A percentile compares a stretch with the other conserved stretches of the same genome.
Evolutionary conservation across 2,888 invertebrate species (phyloP).

Genomic region (Polylopha cassiicola): DNA sequence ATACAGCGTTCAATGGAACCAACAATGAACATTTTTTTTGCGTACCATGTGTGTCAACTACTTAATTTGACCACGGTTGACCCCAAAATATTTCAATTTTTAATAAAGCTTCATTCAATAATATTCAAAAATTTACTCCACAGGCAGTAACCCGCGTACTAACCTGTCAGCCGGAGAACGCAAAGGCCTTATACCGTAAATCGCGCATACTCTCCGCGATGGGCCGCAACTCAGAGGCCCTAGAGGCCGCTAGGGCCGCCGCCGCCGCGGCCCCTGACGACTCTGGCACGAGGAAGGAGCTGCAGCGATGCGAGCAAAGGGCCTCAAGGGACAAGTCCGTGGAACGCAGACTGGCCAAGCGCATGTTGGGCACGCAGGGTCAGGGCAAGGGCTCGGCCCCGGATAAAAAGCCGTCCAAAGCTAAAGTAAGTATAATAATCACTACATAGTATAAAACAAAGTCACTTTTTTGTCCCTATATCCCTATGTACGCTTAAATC

Average conservation of each 20-base stretch:
- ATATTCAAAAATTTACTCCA: neutral
- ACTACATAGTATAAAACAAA: too few species aligned
- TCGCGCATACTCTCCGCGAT: constrained; percentile 63
- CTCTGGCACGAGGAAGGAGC: constrained; percentile 54
- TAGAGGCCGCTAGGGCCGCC: constrained; percentile 72
- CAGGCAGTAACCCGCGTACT: constrained; percentile 90
- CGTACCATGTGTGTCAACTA: too few species aligned
- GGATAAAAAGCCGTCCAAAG: constrained; percentile 58
- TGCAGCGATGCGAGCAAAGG: constrained; percentile 54
- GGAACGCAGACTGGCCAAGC: constrained; percentile 71
- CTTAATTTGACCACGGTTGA: too few species aligned
- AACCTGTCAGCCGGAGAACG: constrained; percentile 89
- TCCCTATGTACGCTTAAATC: too few species aligned
- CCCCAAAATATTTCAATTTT: too few species aligned
- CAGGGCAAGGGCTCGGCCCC: constrained; percentile 32
- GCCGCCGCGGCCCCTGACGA: constrained; percentile 62
- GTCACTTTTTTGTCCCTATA: too few species aligned
- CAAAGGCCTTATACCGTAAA: constrained; percentile 93
- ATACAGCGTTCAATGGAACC: too few species aligned
- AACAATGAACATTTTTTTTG: too few species aligned
- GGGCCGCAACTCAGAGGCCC: constrained; percentile 82
- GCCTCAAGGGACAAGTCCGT: constrained; percentile 65
- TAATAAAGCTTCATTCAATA: neutral
- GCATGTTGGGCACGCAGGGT: constrained; percentile 56
- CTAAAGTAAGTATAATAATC: constrained; percentile 58